Evolutionary conservation across 2,797 vertebrate species (phyloP).

Genomic region (Halcyon chelicuti): DNA sequence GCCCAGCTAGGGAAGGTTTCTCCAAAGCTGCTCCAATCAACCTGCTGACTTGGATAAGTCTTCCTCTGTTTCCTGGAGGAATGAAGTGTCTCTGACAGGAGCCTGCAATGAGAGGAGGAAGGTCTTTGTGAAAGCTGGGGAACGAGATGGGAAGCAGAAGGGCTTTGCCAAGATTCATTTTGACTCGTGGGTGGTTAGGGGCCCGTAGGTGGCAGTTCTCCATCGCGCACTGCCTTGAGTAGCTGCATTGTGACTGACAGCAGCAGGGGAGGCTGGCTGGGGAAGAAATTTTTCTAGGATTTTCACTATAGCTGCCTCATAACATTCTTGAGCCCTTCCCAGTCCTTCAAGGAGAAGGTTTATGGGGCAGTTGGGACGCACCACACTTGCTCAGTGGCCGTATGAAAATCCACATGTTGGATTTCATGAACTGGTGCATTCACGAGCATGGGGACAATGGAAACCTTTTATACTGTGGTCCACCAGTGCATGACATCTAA

Average conservation of each 20-base stretch:
- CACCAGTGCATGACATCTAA: not conserved
- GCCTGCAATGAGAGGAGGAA: slow-evolving; percentile 6
- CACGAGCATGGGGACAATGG: not conserved
- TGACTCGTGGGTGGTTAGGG: slow-evolving; percentile 14
- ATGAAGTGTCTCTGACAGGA: slow-evolving; percentile 34
- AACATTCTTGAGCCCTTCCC: not conserved
- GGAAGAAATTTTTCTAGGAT: not conserved
- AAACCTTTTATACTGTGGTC: not conserved
- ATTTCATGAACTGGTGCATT: not conserved
- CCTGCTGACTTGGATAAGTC: slow-evolving; percentile 30
- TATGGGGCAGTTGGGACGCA: not conserved
- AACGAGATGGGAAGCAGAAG: not conserved
- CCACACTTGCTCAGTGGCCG: accelerated
- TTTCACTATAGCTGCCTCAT: not conserved
- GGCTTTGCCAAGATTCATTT: slow-evolving; percentile 19
- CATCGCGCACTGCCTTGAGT: not conserved
- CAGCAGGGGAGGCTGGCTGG: not conserved
- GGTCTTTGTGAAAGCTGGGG: not conserved
- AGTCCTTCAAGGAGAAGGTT: not conserved
- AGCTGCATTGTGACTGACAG: slow-evolving; percentile 55
- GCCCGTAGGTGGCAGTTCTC: not conserved
- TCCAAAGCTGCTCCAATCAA: not conserved
- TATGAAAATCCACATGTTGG: not conserved
- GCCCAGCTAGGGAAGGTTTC: not conserved
- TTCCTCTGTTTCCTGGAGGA: not conserved